Evolutionary conservation across 2,113 vertebrate genomes (phyloP).

Genomic region (Potamarius usumacintae): DNA sequence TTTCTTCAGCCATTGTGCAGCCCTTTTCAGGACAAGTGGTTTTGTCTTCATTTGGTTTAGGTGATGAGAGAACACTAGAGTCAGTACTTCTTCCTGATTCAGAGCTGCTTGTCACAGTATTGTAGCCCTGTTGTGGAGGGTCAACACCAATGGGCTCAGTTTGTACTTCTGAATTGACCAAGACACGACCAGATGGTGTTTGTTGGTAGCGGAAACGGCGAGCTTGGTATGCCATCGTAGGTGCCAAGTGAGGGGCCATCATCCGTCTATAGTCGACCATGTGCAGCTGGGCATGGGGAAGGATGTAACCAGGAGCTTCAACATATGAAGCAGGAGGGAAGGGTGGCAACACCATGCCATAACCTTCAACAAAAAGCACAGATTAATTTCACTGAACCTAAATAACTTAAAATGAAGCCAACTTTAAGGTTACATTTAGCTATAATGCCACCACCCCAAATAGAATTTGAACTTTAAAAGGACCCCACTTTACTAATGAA

Average conservation of each 20-base stretch:
- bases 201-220: slow-evolving; percentile 71
- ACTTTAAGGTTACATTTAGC: not conserved
- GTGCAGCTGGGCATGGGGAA: slow-evolving; percentile 71
- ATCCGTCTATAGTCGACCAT: slow-evolving; percentile 74
- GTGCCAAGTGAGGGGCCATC: slow-evolving; percentile 70
- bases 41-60: slow-evolving; percentile 24
- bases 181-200: slow-evolving; percentile 52
- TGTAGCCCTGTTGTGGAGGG: not conserved
- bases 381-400: not conserved
- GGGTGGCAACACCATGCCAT: slow-evolving; percentile 66
- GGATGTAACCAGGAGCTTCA: slow-evolving; percentile 70
- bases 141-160: slow-evolving; percentile 64
- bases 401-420: not conserved
- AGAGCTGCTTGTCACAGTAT: slow-evolving; percentile 19
- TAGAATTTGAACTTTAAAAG: too few species aligned
- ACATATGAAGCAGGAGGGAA: slow-evolving; percentile 66
- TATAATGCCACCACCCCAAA: too few species aligned
- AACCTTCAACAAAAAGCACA: slow-evolving; percentile 57
- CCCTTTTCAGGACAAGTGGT: not conserved
- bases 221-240: slow-evolving; percentile 72
- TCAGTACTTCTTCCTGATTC: slow-evolving; percentile 35
- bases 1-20: not conserved
- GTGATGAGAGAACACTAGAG: not conserved
- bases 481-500: too few species aligned
- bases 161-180: slow-evolving; percentile 71